These are phyloP conservation scores for Cyprinodon diabolis DNA, from an alignment of 2,797 vertebrate genomes.

Conservation along the genomic window DNA sequence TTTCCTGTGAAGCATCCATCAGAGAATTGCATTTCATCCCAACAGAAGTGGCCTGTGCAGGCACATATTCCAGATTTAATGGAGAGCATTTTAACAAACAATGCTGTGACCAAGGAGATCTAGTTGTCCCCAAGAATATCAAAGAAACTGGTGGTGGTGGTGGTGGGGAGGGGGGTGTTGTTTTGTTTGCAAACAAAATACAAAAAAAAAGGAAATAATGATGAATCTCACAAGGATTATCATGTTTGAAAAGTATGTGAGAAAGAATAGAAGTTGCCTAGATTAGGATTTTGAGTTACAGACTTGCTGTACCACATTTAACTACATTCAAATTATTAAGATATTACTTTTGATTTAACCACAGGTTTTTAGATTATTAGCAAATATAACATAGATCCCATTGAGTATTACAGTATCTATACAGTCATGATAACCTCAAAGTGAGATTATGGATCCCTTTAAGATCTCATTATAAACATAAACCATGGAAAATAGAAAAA, in stretches of 20 bases:
- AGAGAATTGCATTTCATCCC: conserved; percentile 57
- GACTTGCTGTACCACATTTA: too few species aligned
- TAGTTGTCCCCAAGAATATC: not conserved
- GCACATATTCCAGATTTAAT: conserved; percentile 47
- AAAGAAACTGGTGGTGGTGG: not conserved
- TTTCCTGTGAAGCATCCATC: conserved; percentile 49
- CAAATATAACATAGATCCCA: too few species aligned
- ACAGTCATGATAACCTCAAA: not conserved
- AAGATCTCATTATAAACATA: too few species aligned
- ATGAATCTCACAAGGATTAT: too few species aligned
- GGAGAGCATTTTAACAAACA: conserved; percentile 42
- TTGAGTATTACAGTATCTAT: not conserved
- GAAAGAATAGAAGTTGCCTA: too few species aligned
- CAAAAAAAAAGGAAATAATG: too few species aligned
- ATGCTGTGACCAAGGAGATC: conserved; percentile 13
- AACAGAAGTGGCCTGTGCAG: conserved; percentile 43
- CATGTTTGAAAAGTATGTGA: too few species aligned
- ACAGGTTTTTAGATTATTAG: not conserved
- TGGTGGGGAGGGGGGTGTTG: too few species aligned
- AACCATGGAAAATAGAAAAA: too few species aligned
- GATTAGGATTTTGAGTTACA: too few species aligned
- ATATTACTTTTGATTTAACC: not conserved
- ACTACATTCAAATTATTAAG: not conserved
- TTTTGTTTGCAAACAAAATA: too few species aligned
- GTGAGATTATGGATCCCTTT: not conserved